phyloP scores from a whole-genome alignment of 2,888 invertebrate genomes.

The Ophraella communa region DNA sequence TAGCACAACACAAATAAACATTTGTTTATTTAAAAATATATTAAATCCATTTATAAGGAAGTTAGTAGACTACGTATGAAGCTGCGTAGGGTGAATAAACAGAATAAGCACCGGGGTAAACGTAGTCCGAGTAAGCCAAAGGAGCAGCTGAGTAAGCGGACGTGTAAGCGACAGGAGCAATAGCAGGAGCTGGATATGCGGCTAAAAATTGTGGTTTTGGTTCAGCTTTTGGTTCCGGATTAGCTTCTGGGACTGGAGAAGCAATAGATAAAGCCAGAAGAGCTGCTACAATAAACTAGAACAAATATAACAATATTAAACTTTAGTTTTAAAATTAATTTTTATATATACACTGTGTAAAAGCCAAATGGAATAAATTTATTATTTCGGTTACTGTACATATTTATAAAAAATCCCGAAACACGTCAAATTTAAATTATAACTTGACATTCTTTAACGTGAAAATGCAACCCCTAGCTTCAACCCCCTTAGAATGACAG shows the following conservation, averaged over 20 bases:
- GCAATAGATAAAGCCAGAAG: background rate
- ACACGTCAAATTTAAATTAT: too few relatives aligned
- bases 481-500: too few relatives aligned
- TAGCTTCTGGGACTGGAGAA: background rate
- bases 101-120: slow-evolving; percentile 6
- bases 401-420: too few relatives aligned
- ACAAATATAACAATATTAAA: background rate
- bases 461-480: too few relatives aligned
- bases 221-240: slow-evolving; percentile 1
- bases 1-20: too few relatives aligned
- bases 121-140: slow-evolving; percentile 10
- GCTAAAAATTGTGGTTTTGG: slow-evolving; percentile 6
- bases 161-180: slow-evolving; percentile 10
- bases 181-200: background rate
- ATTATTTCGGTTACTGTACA: too few relatives aligned
- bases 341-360: too few relatives aligned
- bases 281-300: background rate
- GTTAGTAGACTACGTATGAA: slow-evolving; percentile 12
- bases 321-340: background rate
- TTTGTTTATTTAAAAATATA: background rate
- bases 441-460: too few relatives aligned
- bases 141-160: slow-evolving; percentile 9
- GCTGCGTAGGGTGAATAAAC: slow-evolving; percentile 11
- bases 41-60: background rate
- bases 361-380: too few relatives aligned